Evolutionary conservation across 2,888 invertebrate species (phyloP), one percentile per base, ranked within the genome.

Genomic region (Drymonia ruficornis): DNA sequence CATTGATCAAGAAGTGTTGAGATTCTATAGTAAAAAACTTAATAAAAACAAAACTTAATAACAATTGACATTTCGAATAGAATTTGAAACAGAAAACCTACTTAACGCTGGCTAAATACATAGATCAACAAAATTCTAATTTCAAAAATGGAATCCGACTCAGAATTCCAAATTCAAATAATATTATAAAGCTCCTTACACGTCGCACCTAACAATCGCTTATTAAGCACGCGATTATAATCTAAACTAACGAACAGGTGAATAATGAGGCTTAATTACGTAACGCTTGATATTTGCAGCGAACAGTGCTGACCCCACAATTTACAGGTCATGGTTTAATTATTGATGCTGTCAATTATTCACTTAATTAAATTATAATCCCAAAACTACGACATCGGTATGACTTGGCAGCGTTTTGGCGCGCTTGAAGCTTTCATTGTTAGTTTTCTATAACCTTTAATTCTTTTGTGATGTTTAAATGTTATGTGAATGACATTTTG

Each of bases 301-400:
- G 54, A n/a, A 28, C 55, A 42, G 18, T n/a, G 47, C 45, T 52
- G 65, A 70, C 65, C 65, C 68, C 63, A 61, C 55, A 54, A 67
- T 70, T 68, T 53, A 56, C 65, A 55, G 67, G 61, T 74, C 71
- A 65, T 59, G 64, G 62, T 56, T 67, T 71, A 77, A 80, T 82
- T 80, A 80, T 75, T 69, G 60, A 59, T 78, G 63, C 78, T 83
- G 82, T 83, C 83, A 83, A 83, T 84, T 76, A 81, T 65, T 64
- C 50, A 62, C 62, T 76, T 77, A 76, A 80, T 78, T 78, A 73
- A 78, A 80, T 81, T 70, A 78, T 67, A 66, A 71, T 70, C 65
- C 72, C 68, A 60, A 63, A 63, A 66, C 59, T n/a, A 58, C 69
- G 67, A 70, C 67, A 68, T 72, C 71, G 74, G 62, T 65, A 49